Conservation (phyloP, 2,113 vertebrate species). For the Thinocorus orbignyianus region DNA sequence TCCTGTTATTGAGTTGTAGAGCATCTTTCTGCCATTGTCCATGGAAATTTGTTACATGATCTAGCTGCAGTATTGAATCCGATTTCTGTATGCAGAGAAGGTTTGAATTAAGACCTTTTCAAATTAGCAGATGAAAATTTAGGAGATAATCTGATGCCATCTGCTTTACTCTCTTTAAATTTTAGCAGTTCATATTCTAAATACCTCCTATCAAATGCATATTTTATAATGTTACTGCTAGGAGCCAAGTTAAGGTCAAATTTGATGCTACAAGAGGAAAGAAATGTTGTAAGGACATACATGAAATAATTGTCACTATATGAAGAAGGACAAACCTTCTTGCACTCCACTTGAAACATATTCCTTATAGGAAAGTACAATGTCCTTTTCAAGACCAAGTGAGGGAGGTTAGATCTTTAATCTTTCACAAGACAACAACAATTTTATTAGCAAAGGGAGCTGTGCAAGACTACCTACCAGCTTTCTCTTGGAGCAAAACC, state of each 20-base stretch:
- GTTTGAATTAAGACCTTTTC: background rate
- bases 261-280: background rate
- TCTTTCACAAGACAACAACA: background rate
- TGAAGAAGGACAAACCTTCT: background rate
- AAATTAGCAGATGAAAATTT: background rate
- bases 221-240: background rate
- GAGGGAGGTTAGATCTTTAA: background rate
- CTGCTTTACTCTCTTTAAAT: background rate
- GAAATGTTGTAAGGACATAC: background rate
- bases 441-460: slow-evolving; percentile 11
- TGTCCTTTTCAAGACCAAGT: background rate
- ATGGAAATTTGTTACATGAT: background rate
- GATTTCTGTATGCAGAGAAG: background rate
- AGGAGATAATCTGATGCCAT: background rate
- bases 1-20: background rate
- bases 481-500: background rate
- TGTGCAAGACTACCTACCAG: background rate
- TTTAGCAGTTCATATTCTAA: background rate
- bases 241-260: background rate
- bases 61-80: background rate
- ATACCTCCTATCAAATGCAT: background rate
- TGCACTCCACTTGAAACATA: background rate
- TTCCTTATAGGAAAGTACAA: background rate
- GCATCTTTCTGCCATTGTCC: background rate
- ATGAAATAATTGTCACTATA: background rate